Conservation (phyloP, 2,797 vertebrate genomes). For the Limosa lapponica region DNA sequence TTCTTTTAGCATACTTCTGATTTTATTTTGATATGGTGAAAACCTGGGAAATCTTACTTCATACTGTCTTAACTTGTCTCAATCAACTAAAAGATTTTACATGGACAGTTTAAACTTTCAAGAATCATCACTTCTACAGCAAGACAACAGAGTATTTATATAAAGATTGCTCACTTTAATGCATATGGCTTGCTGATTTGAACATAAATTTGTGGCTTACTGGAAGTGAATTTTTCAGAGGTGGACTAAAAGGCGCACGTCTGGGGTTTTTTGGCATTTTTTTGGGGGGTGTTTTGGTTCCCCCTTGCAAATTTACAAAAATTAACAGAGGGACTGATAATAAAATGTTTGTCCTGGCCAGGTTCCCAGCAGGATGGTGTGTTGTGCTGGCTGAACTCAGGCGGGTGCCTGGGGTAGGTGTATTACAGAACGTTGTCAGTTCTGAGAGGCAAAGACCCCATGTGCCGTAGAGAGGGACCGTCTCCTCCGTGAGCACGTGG, state of each 20-base stretch:
- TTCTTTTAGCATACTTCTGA: not conserved
- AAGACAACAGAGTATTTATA: not conserved
- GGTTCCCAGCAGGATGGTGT: not conserved
- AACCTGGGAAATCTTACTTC: not conserved
- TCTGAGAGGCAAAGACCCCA: not conserved
- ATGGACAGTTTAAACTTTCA: not conserved
- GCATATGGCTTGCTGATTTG: not conserved
- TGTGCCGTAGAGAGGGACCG: rapidly evolving
- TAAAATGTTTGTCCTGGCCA: not conserved
- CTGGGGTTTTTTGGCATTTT: too few relatives aligned
- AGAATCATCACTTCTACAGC: not conserved
- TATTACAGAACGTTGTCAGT: rapidly evolving
- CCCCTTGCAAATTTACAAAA: not conserved
- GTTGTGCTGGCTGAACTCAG: not conserved
- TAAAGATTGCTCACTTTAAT: not conserved
- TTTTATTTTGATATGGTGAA: conserved; percentile 13
- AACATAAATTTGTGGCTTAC: not conserved
- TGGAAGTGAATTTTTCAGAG: not conserved
- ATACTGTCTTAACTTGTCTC: not conserved
- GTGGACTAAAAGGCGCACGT: not conserved
- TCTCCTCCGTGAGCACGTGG: rapidly evolving
- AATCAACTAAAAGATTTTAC: not conserved
- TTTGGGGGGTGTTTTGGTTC: not conserved
- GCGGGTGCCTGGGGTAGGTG: rapidly evolving
- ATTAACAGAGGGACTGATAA: not conserved